These are phyloP conservation scores for Hozukius guyotensis DNA, from an alignment of 2,797 vertebrate genomes.

Conservation along the genomic window DNA sequence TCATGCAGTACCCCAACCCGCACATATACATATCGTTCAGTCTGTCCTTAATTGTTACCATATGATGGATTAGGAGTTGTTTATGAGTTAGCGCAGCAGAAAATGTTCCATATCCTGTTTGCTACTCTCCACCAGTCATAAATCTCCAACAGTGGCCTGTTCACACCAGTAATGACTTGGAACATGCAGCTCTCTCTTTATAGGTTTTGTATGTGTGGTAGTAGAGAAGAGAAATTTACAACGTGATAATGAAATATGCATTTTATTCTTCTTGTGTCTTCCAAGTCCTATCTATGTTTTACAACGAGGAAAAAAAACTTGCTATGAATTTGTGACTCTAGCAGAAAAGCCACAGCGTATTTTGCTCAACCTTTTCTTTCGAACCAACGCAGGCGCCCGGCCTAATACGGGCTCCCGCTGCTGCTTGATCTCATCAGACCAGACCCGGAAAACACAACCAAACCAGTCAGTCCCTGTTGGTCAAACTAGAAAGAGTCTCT, in stretches of 20 bases:
- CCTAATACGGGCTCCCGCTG: conserved; percentile 26
- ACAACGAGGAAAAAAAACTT: not conserved
- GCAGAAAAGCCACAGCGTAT: not conserved
- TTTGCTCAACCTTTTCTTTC: not conserved
- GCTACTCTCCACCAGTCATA: conserved; percentile 34
- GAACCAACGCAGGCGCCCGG: conserved; percentile 4
- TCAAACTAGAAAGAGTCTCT: conserved; percentile 57
- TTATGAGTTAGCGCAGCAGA: conserved; percentile 49
- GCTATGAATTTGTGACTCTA: not conserved
- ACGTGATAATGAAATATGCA: not conserved
- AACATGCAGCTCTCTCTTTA: conserved; percentile 8
- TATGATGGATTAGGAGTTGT: conserved; percentile 49
- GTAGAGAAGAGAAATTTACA: not conserved
- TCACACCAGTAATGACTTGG: conserved; percentile 54
- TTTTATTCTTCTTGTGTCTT: conserved; percentile 11
- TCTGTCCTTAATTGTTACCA: conserved; percentile 44
- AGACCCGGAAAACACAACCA: conserved; percentile 57
- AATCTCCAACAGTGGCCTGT: conserved; percentile 47
- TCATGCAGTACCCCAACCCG: not conserved
- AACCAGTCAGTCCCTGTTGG: conserved; percentile 59
- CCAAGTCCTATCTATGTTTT: not conserved
- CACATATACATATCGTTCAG: conserved; percentile 6
- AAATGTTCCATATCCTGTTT: conserved; percentile 57
- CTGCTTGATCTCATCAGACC: conserved; percentile 62
- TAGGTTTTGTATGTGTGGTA: not conserved